These are phyloP conservation scores for Zootoca vivipara DNA, from an alignment of 2,113 vertebrate genomes.

Conservation along the genomic window DNA sequence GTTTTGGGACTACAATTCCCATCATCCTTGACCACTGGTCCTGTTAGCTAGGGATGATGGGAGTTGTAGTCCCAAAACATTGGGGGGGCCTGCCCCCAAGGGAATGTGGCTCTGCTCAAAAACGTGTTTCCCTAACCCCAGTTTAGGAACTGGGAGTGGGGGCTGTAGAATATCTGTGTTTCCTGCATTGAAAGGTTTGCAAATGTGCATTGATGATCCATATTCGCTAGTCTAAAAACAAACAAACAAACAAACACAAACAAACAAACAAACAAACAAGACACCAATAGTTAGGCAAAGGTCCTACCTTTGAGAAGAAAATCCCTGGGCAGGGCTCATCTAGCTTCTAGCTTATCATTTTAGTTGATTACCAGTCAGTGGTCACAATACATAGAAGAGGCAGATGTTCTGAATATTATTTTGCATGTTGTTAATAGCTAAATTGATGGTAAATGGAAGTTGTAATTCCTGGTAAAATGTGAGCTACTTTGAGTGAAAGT, in stretches of 20 bases:
- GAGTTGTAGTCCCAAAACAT: no score
- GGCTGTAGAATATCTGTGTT: no score
- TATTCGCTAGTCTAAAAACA: not conserved
- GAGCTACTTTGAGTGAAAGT: not conserved
- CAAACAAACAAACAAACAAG: no score
- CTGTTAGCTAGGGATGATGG: no score
- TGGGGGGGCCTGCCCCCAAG: no score
- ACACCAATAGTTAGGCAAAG: not conserved
- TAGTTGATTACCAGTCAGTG: not conserved
- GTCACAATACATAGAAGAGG: not conserved
- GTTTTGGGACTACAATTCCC: no score
- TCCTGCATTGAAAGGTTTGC: no score
- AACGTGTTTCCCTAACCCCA: no score
- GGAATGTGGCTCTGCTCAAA: no score
- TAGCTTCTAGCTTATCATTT: not conserved
- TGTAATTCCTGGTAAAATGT: not conserved
- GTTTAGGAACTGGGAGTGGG: no score
- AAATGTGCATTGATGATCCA: not conserved
- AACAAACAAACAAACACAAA: no score
- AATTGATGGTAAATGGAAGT: not conserved
- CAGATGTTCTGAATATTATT: not conserved
- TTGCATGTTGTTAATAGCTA: not conserved
- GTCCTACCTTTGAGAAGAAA: not conserved
- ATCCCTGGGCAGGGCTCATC: not conserved
- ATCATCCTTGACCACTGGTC: no score